These are phyloP conservation scores for Drosophila nasuta DNA, from an alignment of 1,140 invertebrate genomes.

Conservation along the genomic window DNA sequence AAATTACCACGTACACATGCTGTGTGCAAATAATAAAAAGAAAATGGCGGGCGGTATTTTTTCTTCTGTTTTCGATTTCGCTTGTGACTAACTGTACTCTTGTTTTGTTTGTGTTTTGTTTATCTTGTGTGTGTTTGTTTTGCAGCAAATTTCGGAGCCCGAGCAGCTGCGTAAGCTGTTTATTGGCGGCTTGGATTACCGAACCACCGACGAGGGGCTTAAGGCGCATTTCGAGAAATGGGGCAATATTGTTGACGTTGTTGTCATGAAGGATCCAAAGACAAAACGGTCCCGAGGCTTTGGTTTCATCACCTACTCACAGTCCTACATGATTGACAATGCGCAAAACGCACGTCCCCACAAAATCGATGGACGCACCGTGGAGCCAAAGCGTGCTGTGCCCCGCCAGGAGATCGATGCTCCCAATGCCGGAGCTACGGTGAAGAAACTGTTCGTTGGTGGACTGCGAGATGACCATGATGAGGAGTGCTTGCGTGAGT, in stretches of 20 bases:
- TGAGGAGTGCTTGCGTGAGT: slow-evolving; percentile 93
- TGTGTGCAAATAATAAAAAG: slow-evolving; percentile 59
- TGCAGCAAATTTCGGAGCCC: slow-evolving; percentile 88
- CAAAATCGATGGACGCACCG: slow-evolving; percentile 91
- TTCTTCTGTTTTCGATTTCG: slow-evolving; percentile 56
- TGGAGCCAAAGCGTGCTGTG: slow-evolving; percentile 98
- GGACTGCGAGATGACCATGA: slow-evolving; percentile 96
- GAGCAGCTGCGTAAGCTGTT: slow-evolving; percentile 98
- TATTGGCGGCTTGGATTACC: slow-evolving; percentile 98
- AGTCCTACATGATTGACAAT: slow-evolving; percentile 97
- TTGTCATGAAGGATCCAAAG: slow-evolving; percentile 99
- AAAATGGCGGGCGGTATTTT: slow-evolving; percentile 73
- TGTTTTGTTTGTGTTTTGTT: not conserved
- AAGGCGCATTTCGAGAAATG: slow-evolving; percentile 98
- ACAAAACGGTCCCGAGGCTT: slow-evolving; percentile 97
- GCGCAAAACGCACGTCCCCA: slow-evolving; percentile 94
- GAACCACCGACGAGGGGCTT: slow-evolving; percentile 97
- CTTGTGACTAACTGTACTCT: slow-evolving; percentile 59
- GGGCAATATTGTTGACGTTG: slow-evolving; percentile 98
- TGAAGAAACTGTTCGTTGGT: slow-evolving; percentile 97
- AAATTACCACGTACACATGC: slow-evolving; percentile 25
- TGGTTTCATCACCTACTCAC: slow-evolving; percentile 98
- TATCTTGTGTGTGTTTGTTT: slow-evolving; percentile 11
- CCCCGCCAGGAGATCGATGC: slow-evolving; percentile 96
- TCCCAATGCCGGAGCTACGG: slow-evolving; percentile 96